A percentile compares a stretch with the other conserved stretches of the same genome.
phyloP scores from a whole-genome alignment of 2,113 vertebrate species.

The Microtus richardsoni region DNA sequence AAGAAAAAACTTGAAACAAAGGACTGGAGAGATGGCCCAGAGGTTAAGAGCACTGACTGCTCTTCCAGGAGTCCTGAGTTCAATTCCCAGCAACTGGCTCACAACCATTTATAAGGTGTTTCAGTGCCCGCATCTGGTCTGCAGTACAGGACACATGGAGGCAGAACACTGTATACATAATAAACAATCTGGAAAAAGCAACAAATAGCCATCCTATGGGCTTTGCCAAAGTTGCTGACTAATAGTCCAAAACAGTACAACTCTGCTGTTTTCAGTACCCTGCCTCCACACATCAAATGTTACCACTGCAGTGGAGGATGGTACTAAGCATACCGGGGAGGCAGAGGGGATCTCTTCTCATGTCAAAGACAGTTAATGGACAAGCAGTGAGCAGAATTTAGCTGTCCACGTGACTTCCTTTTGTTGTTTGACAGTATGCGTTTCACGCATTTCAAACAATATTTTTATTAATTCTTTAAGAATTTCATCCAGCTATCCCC shows the following conservation, averaged over 20 bases:
- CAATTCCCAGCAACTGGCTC: not conserved
- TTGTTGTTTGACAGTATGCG: not conserved
- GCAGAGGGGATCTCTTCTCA: not conserved
- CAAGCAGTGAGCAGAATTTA: constrained; percentile 14
- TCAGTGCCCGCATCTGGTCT: not conserved
- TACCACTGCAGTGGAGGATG: not conserved
- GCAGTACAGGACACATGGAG: not conserved
- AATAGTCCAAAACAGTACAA: not conserved
- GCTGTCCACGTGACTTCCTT: not conserved
- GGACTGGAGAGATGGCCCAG: not conserved
- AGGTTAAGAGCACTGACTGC: not conserved
- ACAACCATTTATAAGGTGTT: not conserved
- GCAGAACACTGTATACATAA: not conserved
- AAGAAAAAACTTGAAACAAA: not conserved
- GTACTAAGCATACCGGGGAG: not conserved
- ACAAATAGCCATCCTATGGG: not conserved
- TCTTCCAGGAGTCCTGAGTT: not conserved
- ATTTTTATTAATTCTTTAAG: not conserved
- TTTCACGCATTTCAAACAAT: not conserved
- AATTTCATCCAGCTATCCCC: not conserved
- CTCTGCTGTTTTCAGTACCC: not conserved
- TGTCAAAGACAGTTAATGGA: constrained; percentile 16
- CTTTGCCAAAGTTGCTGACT: not conserved
- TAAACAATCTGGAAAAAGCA: not conserved
- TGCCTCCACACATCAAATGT: not conserved